Conservation (phyloP, 2,888 invertebrate genomes). For the Apeira syringaria region DNA sequence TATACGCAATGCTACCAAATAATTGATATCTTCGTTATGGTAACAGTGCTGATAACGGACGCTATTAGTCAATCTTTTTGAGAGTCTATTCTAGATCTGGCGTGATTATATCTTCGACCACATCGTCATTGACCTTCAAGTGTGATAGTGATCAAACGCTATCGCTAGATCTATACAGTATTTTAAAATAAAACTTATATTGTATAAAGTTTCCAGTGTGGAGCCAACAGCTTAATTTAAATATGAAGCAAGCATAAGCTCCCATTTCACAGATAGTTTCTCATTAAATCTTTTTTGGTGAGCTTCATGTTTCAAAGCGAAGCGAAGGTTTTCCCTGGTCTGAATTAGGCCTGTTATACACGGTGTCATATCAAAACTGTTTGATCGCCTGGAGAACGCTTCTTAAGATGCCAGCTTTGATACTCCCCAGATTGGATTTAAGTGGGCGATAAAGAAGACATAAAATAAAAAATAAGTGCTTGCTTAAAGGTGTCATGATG, state of each 20-base stretch:
- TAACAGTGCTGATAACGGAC: too few relatives aligned
- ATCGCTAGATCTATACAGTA: too few relatives aligned
- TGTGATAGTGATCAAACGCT: too few relatives aligned
- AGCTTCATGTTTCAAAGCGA: conserved; percentile 52
- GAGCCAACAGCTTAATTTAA: conserved; percentile 57
- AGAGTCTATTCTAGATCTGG: too few relatives aligned
- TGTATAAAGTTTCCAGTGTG: too few relatives aligned
- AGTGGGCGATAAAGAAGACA: conserved; percentile 44
- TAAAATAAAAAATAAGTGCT: conserved; percentile 23
- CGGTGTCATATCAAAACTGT: conserved; percentile 52
- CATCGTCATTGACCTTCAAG: too few relatives aligned
- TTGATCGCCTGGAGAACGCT: conserved; percentile 51
- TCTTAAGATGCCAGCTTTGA: conserved; percentile 35
- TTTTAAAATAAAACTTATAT: too few relatives aligned
- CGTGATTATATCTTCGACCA: too few relatives aligned
- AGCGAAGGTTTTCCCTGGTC: conserved; percentile 33
- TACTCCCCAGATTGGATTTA: conserved; percentile 46
- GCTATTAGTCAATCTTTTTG: too few relatives aligned
- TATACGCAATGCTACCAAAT: too few relatives aligned
- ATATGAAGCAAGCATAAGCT: conserved; percentile 38
- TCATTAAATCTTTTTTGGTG: conserved; percentile 44
- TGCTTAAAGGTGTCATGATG: conserved; percentile 18
- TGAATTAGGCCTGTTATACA: conserved; percentile 43
- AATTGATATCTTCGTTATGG: too few relatives aligned
- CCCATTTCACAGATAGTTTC: conserved; percentile 54